These are phyloP conservation scores for Isotomurus palustris DNA, from an alignment of 2,888 invertebrate genomes.

Conservation along the genomic window DNA sequence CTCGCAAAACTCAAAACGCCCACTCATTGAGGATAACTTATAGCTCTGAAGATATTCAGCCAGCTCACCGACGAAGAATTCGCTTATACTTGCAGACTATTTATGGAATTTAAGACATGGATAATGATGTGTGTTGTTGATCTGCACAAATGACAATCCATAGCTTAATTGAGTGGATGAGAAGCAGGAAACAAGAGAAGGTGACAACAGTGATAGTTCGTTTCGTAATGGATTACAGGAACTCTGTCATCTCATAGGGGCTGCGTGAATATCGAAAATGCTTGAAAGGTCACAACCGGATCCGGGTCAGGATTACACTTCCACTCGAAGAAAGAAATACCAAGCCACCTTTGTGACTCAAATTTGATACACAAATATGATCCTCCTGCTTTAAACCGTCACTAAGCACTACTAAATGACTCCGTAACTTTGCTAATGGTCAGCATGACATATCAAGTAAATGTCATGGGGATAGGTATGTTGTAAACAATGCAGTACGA, in stretches of 20 bases:
- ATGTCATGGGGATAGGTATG: constrained; percentile 42
- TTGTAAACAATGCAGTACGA: constrained; percentile 44
- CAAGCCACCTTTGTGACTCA: background rate
- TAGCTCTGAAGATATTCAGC: too few species aligned
- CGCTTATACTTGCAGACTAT: too few species aligned
- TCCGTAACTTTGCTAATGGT: constrained; percentile 35
- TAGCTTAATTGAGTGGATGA: too few species aligned
- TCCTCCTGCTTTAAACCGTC: constrained; percentile 1
- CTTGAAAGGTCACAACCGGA: constrained; percentile 32
- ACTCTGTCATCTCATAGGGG: too few species aligned
- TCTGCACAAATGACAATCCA: too few species aligned
- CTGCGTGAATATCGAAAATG: constrained; percentile 16
- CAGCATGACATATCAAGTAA: constrained; percentile 45
- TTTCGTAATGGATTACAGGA: too few species aligned
- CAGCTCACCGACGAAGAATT: too few species aligned
- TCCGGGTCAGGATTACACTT: constrained; percentile 35
- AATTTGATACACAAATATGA: constrained; percentile 1
- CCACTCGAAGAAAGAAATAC: background rate
- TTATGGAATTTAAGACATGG: too few species aligned
- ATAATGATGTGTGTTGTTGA: too few species aligned
- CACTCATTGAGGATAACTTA: too few species aligned
- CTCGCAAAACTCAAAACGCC: too few species aligned
- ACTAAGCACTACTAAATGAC: constrained; percentile 19
- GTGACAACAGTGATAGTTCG: too few species aligned
- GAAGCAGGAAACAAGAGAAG: constrained; percentile 7